Conservation (phyloP, 2,113 vertebrate genomes). For the Dasyprocta punctata region DNA sequence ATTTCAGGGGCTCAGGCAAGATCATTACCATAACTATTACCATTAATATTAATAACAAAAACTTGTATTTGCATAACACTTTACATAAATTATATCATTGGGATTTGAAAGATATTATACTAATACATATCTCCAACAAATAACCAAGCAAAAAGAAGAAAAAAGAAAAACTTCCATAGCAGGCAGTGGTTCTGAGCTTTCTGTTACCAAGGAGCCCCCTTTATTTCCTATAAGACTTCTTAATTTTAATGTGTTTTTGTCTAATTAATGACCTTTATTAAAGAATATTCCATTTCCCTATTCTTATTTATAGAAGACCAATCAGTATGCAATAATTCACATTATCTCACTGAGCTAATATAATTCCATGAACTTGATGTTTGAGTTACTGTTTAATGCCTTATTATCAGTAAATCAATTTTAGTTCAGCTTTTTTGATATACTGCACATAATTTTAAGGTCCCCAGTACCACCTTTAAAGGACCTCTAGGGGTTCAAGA, state of each 20-base stretch:
- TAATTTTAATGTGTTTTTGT: constrained; percentile 51
- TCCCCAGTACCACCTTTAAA: neutral
- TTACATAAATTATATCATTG: constrained; percentile 75
- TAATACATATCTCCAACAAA: constrained; percentile 66
- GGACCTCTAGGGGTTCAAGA: neutral
- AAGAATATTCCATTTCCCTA: constrained; percentile 31
- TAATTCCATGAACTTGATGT: constrained; percentile 39
- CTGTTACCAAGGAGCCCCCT: constrained; percentile 8
- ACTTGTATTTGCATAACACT: constrained; percentile 71
- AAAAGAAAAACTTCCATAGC: neutral
- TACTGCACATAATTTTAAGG: neutral
- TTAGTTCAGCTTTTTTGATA: constrained; percentile 17
- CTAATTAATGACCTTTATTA: constrained; percentile 65
- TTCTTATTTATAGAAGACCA: constrained; percentile 59
- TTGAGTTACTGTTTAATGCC: constrained; percentile 24
- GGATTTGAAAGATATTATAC: constrained; percentile 59
- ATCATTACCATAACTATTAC: constrained; percentile 70
- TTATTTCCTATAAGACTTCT: constrained; percentile 32
- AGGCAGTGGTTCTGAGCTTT: neutral
- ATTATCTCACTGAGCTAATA: constrained; percentile 52
- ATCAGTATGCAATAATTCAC: constrained; percentile 24
- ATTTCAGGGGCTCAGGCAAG: constrained; percentile 49
- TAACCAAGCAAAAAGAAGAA: neutral
- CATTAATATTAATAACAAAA: constrained; percentile 73
- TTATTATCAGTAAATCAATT: constrained; percentile 60